Evolutionary conservation across 23 tunicate genomes (phyloP).

Genomic region (Halocynthia roretzi): DNA sequence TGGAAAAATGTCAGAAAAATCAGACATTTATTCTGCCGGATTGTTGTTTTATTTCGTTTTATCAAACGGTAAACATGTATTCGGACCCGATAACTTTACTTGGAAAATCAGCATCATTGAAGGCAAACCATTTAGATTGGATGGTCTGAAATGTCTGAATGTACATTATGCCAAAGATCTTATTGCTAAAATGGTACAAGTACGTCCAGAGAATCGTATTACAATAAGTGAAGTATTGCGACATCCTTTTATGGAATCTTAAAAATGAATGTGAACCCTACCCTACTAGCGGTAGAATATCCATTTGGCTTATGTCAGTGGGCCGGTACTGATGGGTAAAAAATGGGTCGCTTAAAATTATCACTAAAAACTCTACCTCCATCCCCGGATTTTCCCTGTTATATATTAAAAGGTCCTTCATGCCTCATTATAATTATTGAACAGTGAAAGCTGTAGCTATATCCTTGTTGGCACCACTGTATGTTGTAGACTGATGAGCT

Average conservation of each 20-base stretch:
- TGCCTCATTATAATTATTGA: too few relatives aligned
- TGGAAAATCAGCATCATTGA: neutral
- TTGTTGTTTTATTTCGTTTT: neutral
- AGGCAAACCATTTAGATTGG: neutral
- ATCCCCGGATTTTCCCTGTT: too few relatives aligned
- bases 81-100: neutral
- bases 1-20: neutral
- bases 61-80: neutral
- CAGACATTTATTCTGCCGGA: slow-evolving; percentile 7
- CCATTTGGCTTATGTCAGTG: too few relatives aligned
- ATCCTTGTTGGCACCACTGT: too few relatives aligned
- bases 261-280: too few relatives aligned
- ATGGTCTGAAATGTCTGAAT: neutral
- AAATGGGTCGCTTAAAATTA: too few relatives aligned
- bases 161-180: neutral
- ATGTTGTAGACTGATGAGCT: too few relatives aligned
- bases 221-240: neutral
- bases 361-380: too few relatives aligned
- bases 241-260: neutral
- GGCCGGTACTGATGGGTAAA: too few relatives aligned
- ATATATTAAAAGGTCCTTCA: too few relatives aligned
- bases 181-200: neutral
- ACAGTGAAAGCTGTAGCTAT: too few relatives aligned
- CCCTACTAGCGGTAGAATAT: too few relatives aligned
- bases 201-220: neutral